Conservation (phyloP, 2,888 invertebrate species). For the Leucoma salicis region DNA sequence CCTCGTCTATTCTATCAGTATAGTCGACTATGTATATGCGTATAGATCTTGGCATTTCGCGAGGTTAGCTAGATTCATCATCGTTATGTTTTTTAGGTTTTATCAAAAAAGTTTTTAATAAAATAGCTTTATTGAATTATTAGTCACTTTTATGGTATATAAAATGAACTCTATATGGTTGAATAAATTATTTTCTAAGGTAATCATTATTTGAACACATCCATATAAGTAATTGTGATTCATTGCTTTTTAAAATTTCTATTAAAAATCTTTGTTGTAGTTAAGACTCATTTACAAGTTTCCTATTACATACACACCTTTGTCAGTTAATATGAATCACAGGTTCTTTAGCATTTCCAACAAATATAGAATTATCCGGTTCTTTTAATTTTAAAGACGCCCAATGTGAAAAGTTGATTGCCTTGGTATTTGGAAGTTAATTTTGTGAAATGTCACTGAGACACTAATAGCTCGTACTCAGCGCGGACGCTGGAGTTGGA, state of each 20-base stretch:
- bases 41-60: too few relatives aligned
- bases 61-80: too few relatives aligned
- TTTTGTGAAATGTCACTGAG: slow-evolving; percentile 57
- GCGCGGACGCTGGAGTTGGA: slow-evolving; percentile 25
- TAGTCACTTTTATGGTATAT: slow-evolving; percentile 15
- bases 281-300: slow-evolving; percentile 58
- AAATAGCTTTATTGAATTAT: not conserved
- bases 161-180: slow-evolving; percentile 15
- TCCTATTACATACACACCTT: slow-evolving; percentile 65
- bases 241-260: slow-evolving; percentile 28
- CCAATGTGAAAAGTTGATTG: slow-evolving; percentile 48
- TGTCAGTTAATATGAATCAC: slow-evolving; percentile 61
- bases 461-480: slow-evolving; percentile 3
- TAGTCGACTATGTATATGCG: too few relatives aligned
- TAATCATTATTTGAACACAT: slow-evolving; percentile 5
- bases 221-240: slow-evolving; percentile 28
- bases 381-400: slow-evolving; percentile 42
- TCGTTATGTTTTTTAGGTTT: too few relatives aligned
- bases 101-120: not conserved
- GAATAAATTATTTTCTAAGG: slow-evolving; percentile 21
- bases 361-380: slow-evolving; percentile 45
- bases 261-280: slow-evolving; percentile 31
- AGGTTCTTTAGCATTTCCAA: slow-evolving; percentile 49
- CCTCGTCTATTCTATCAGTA: too few relatives aligned
- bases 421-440: slow-evolving; percentile 71